Percentiles rank a stretch among this genome's conserved stretches.
Conservation (phyloP, 1,140 invertebrate genomes). For the Venturia canescens region DNA sequence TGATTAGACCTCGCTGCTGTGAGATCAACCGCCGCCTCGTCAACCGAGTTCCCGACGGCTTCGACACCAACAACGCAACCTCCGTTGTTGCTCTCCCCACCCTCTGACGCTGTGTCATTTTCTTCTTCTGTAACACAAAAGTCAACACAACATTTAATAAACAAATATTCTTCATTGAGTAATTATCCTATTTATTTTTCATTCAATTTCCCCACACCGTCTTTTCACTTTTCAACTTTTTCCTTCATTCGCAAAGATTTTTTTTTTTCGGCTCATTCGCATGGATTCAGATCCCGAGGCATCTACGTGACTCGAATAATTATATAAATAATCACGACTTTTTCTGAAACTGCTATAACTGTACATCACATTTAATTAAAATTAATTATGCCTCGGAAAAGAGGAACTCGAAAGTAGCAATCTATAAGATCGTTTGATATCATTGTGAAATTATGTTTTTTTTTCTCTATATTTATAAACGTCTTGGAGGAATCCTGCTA, state of each 20-base stretch:
- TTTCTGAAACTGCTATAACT: too few species aligned
- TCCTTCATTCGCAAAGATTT: too few species aligned
- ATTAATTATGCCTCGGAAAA: too few species aligned
- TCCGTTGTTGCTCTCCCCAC: constrained; percentile 71
- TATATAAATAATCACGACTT: too few species aligned
- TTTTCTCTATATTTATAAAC: neutral
- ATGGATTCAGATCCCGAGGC: too few species aligned
- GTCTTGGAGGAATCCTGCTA: neutral
- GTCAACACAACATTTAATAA: constrained; percentile 11
- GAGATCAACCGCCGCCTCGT: constrained; percentile 74
- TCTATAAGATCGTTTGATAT: too few species aligned
- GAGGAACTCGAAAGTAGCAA: too few species aligned
- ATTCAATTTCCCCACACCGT: neutral
- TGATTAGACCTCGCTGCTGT: constrained; percentile 68
- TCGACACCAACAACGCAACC: constrained; percentile 66
- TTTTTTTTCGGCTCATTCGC: too few species aligned
- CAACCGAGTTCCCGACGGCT: constrained; percentile 64
- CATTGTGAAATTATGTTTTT: too few species aligned
- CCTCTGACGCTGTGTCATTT: constrained; percentile 74
- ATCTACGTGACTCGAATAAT: too few species aligned
- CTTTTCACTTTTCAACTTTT: too few species aligned
- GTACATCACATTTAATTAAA: too few species aligned
- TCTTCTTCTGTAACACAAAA: constrained; percentile 72
- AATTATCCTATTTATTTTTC: neutral
- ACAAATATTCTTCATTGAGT: neutral